Evolutionary conservation across 2,888 invertebrate genomes (phyloP).

Genomic region (Macrostomum cliftonense): DNA sequence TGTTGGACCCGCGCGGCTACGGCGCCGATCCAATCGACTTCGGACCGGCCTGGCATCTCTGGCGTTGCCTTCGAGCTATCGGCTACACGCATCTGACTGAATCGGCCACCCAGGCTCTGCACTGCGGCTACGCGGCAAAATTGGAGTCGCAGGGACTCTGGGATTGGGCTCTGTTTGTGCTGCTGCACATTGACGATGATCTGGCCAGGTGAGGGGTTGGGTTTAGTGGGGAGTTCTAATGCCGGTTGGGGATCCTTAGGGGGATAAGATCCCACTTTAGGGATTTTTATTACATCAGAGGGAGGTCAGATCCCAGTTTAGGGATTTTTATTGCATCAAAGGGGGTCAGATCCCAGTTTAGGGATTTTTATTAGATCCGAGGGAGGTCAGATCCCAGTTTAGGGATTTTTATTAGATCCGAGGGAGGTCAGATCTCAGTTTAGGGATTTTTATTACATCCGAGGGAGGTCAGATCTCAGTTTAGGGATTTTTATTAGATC

Average conservation of each 20-base stretch:
- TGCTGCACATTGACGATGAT: constrained; percentile 39
- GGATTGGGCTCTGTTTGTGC: constrained; percentile 66
- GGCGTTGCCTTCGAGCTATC: constrained; percentile 49
- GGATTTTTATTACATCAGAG: too few relatives aligned
- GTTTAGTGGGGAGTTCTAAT: too few relatives aligned
- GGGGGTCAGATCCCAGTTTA: too few relatives aligned
- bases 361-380: too few relatives aligned
- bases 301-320: too few relatives aligned
- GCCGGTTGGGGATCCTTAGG: too few relatives aligned
- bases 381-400: not conserved
- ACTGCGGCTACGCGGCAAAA: constrained; percentile 57
- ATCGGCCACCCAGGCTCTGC: constrained; percentile 45
- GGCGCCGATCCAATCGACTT: constrained; percentile 46
- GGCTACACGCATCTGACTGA: constrained; percentile 45
- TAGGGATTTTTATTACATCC: too few relatives aligned
- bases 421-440: too few relatives aligned
- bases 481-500: too few relatives aligned
- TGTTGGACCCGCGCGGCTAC: constrained; percentile 55
- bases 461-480: too few relatives aligned
- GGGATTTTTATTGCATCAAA: too few relatives aligned
- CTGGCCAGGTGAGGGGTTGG: constrained; percentile 13
- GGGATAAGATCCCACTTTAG: too few relatives aligned
- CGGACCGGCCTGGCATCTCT: constrained; percentile 47
- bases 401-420: not conserved
- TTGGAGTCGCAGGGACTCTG: constrained; percentile 61